These are phyloP conservation scores for Acanthurus tractus DNA, from an alignment of 2,797 vertebrate genomes.

Conservation along the genomic window DNA sequence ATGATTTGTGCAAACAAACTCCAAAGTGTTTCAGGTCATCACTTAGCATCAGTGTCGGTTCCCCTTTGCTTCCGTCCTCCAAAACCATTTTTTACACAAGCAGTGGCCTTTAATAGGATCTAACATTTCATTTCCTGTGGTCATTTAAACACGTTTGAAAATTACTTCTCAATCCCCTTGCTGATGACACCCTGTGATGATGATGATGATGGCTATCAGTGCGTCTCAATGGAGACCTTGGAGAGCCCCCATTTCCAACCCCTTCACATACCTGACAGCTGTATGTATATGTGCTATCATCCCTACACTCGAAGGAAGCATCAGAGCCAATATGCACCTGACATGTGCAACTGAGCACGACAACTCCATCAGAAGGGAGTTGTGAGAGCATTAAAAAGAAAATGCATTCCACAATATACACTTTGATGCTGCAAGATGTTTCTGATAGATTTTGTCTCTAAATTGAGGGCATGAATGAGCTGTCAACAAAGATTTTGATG, in stretches of 20 bases:
- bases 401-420: constrained; percentile 73
- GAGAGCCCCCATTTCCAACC: constrained; percentile 74
- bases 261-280: constrained; percentile 83
- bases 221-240: constrained; percentile 78
- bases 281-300: constrained; percentile 83
- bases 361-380: constrained; percentile 69
- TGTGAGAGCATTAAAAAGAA: constrained; percentile 72
- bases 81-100: constrained; percentile 53
- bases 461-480: constrained; percentile 78
- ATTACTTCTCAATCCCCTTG: constrained; percentile 79
- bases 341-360: constrained; percentile 70
- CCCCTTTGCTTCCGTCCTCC: constrained; percentile 68
- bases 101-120: constrained; percentile 71
- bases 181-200: constrained; percentile 75
- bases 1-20: constrained; percentile 75
- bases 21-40: constrained; percentile 78
- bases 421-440: constrained; percentile 73
- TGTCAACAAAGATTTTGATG: constrained; percentile 81
- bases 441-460: constrained; percentile 67
- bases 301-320: constrained; percentile 73
- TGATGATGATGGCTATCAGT: constrained; percentile 81
- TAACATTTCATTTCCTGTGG: constrained; percentile 78
- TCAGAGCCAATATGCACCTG: constrained; percentile 80
- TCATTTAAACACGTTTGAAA: constrained; percentile 82
- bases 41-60: constrained; percentile 58